A percentile compares a stretch with the other conserved stretches of the same genome.
These are phyloP conservation scores for Euglossa dilemma DNA, from an alignment of 1,140 invertebrate species.

Conservation along the genomic window DNA sequence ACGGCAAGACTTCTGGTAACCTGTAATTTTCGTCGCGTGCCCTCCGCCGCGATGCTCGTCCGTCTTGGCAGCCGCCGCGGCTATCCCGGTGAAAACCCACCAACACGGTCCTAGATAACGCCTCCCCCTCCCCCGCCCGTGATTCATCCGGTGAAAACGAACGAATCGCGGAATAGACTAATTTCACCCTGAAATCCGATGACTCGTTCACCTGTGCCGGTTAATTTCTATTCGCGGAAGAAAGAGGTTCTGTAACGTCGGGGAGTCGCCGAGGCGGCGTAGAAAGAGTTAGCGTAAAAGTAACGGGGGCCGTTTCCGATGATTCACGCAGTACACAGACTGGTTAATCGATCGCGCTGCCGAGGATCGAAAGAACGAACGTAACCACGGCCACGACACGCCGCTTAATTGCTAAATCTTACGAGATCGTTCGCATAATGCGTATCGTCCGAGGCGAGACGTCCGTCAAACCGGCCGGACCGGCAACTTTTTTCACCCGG, in stretches of 20 bases:
- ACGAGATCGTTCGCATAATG: constrained; percentile 34
- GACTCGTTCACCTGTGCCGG: no score
- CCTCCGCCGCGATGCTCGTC: not conserved
- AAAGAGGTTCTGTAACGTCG: no score
- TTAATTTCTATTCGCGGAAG: no score
- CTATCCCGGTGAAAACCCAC: no score
- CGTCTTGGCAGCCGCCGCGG: not conserved
- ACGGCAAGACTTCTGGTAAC: constrained; percentile 17
- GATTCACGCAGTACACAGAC: no score
- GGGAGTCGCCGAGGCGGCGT: no score
- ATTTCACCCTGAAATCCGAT: no score
- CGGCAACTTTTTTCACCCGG: constrained; percentile 30
- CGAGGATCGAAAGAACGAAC: not conserved
- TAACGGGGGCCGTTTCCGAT: no score
- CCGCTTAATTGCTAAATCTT: constrained; percentile 10
- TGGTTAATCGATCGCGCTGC: no score
- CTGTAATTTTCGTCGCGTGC: constrained; percentile 21
- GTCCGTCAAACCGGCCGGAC: constrained; percentile 30
- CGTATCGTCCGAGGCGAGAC: not conserved
- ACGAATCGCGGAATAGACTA: no score
- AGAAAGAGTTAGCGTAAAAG: no score
- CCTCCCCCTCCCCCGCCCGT: not conserved
- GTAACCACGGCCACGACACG: not conserved
- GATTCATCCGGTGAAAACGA: not conserved
- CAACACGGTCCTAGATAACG: not conserved